Base-by-base conservation (phyloP, 1,140 invertebrate genomes). In the Ruditapes philippinarum region DNA sequence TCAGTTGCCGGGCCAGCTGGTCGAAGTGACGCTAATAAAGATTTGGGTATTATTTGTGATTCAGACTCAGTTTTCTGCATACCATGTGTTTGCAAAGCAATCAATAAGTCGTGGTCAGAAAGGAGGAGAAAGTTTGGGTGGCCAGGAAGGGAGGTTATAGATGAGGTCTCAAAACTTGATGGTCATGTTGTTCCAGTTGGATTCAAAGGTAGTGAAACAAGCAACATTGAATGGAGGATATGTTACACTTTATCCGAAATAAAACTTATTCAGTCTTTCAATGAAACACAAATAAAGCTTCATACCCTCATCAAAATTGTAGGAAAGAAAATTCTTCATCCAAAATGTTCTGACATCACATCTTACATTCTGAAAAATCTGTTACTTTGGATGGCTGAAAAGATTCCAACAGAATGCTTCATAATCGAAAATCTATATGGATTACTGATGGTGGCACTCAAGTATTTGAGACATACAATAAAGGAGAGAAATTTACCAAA, bases 291-390 rank as follows among this genome's bases (percentile, higher is more conserved):
- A 31, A 78, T 49, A 45, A 1, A 78, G 40, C 25, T 78, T 19
- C 28, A n/a, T 49, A 31, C 40, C 19, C 28, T 78, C 0, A 9
- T 78, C 12, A 78, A 78, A 40, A 49, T 78, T 22, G 28, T 78
- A 25, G 74, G 25, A 1, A 78, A 45, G 28, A 9, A 78, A 4
- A 1, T 78, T 17, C n/a, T 78, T 3, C 40, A 45, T 49, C 38
- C 74, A 78, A 45, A 45, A 31, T 49, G 49, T 31, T 14, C 31
- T 19, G 74, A 78, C 12, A 78, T 78, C n/a, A 45, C 74, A 19
- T 78, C 74, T 49, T 78, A 78, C 74, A 40, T 78, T 7, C 25
- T 78, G 49, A 78, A 78, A 25, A 78, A 78, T 40, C 17, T 78
- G 14, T 33, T 78, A 31, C 40, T 78, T 25, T 78, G 74, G 74